Percentiles rank a stretch among this genome's conserved stretches.
Evolutionary conservation across 2,113 vertebrate species (phyloP).

Genomic region (Probosciger aterrimus): DNA sequence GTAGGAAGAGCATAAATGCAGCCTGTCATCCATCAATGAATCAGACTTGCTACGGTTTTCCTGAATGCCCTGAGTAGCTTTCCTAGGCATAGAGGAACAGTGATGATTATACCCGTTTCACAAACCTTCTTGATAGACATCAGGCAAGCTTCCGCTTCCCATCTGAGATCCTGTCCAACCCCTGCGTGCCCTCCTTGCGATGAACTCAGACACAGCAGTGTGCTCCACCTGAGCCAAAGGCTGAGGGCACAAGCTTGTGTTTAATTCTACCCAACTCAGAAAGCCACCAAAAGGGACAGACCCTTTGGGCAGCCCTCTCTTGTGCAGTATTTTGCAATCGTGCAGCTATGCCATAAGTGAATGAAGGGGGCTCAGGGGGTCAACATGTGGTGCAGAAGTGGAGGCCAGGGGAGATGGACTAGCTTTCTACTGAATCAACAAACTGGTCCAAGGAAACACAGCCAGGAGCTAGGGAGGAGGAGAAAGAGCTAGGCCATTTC

Average conservation of each 20-base stretch:
- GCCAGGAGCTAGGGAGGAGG: neutral
- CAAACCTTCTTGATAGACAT: neutral
- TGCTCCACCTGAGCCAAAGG: neutral
- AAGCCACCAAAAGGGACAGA: neutral
- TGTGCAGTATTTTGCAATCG: neutral
- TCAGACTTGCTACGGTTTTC: neutral
- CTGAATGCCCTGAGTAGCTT: neutral
- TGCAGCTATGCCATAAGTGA: neutral
- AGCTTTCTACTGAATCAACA: neutral
- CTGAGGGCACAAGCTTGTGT: neutral
- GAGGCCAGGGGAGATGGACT: neutral
- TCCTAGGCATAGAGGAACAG: neutral
- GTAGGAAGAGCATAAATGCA: neutral
- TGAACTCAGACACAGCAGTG: fast-evolving
- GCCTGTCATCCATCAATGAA: neutral
- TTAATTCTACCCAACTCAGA: neutral
- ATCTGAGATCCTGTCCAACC: neutral
- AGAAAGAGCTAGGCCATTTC: neutral
- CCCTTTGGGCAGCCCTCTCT: neutral
- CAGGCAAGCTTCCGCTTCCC: neutral
- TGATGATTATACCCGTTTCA: fast-evolving
- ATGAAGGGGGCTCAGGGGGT: fast-evolving
- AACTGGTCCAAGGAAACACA: neutral
- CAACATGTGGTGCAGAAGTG: neutral
- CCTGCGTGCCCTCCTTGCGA: neutral